phyloP scores from a whole-genome alignment of 2,888 invertebrate species.

The Eupelmus urozonus region DNA sequence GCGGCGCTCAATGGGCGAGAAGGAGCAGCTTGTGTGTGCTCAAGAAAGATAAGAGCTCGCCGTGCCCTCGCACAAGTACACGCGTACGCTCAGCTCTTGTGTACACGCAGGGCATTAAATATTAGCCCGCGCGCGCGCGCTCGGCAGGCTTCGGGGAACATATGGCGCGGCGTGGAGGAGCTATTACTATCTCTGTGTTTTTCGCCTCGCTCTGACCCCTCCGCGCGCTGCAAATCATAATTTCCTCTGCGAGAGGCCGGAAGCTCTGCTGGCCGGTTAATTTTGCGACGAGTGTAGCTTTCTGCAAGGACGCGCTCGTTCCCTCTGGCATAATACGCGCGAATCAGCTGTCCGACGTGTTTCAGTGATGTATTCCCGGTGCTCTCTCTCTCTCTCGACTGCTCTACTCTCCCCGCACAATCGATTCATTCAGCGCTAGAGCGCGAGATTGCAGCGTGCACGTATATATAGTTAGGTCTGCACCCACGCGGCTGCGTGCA shows the following conservation, averaged over 20 bases:
- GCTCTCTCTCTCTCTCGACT: conserved; percentile 1
- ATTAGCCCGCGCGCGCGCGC: no score
- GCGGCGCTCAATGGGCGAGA: not conserved
- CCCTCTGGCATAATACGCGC: not conserved
- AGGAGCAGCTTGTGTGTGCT: not conserved
- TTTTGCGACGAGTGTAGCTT: not conserved
- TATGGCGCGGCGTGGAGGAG: no score
- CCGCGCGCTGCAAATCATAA: not conserved
- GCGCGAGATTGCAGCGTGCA: no score
- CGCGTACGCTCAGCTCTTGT: not conserved
- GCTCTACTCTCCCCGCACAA: not conserved
- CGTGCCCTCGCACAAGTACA: not conserved
- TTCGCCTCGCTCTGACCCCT: not conserved
- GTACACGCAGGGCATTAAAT: no score
- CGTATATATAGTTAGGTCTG: no score
- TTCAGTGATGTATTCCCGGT: not conserved
- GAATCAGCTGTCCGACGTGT: not conserved
- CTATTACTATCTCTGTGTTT: no score
- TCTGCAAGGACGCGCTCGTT: not conserved
- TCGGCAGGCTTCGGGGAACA: no score
- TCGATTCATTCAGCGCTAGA: no score
- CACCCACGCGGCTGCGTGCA: no score
- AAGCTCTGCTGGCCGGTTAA: not conserved
- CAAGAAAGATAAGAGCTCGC: not conserved
- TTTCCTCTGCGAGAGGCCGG: not conserved